These are phyloP conservation scores for Forbesichthys agassizii DNA, from an alignment of 2,113 vertebrate genomes.

Conservation along the genomic window DNA sequence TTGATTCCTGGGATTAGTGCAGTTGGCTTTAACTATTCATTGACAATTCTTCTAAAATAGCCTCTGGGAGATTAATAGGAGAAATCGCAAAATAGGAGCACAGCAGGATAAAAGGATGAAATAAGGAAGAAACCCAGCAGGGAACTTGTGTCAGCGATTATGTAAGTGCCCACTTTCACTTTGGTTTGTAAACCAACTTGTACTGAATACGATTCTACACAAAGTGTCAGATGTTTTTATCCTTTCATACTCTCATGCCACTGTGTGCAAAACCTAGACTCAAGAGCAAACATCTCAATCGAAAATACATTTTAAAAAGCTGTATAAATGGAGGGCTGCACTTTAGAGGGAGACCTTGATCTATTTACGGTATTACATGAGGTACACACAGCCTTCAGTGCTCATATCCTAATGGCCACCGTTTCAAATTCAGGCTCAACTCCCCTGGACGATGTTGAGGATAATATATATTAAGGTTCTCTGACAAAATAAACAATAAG, in stretches of 20 bases:
- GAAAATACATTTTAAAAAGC: not conserved
- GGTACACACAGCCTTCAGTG: not conserved
- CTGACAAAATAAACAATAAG: not conserved
- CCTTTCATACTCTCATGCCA: not conserved
- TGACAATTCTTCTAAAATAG: conserved; percentile 1
- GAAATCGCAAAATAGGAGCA: not conserved
- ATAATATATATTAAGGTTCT: no score
- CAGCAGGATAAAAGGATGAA: conserved; percentile 5
- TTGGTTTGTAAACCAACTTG: not conserved
- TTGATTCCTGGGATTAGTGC: not conserved
- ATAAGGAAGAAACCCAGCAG: not conserved
- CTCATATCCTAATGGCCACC: not conserved
- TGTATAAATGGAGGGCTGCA: no score
- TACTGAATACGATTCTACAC: not conserved
- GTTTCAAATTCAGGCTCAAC: not conserved
- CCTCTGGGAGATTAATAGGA: not conserved
- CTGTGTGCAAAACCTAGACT: not conserved
- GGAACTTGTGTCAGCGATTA: not conserved
- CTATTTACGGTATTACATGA: not conserved
- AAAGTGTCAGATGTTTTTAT: not conserved
- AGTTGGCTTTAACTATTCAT: not conserved
- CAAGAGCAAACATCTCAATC: not conserved
- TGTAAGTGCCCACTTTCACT: conserved; percentile 1
- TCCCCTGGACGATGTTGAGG: not conserved
- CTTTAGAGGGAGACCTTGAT: no score